A percentile compares a stretch with the other conserved stretches of the same genome.
Evolutionary conservation across 2,113 vertebrate species (phyloP).

Genomic region (Sminthopsis crassicaudata): DNA sequence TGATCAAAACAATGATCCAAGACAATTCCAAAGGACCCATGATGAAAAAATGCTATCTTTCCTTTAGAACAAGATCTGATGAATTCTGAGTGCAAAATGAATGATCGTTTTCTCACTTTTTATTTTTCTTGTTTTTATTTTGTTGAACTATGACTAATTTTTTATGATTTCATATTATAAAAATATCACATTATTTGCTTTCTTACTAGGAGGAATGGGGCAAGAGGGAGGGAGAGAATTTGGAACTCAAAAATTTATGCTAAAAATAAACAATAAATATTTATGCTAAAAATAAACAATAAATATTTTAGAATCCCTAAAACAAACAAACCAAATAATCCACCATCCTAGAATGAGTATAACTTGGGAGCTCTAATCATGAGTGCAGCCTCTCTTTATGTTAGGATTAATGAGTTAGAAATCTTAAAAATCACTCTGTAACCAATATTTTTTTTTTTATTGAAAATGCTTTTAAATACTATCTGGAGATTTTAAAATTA

Average conservation of each 20-base stretch:
- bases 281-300: neutral
- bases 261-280: conserved; percentile 6
- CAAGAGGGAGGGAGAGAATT: neutral
- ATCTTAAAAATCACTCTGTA: neutral
- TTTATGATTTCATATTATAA: neutral
- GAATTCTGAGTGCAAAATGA: neutral
- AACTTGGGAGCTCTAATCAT: conserved; percentile 28
- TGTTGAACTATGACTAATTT: neutral
- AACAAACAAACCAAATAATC: neutral
- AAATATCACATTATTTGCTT: neutral
- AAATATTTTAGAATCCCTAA: conserved; percentile 4
- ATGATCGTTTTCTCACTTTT: neutral
- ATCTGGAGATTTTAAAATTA: neutral
- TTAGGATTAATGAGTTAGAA: conserved; percentile 10
- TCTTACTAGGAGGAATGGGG: neutral
- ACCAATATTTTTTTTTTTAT: neutral
- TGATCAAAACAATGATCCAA: neutral
- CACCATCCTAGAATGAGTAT: conserved; percentile 51
- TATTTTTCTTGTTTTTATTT: neutral
- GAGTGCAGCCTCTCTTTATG: conserved; percentile 33
- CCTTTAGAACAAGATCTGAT: neutral
- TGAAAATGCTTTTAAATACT: neutral
- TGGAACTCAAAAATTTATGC: neutral
- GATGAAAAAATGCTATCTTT: neutral
- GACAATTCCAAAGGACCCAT: neutral